Percentiles rank a stretch among this genome's conserved stretches.
phyloP scores from a whole-genome alignment of 2,113 vertebrate species.

The Tychaedon coryphoeus region DNA sequence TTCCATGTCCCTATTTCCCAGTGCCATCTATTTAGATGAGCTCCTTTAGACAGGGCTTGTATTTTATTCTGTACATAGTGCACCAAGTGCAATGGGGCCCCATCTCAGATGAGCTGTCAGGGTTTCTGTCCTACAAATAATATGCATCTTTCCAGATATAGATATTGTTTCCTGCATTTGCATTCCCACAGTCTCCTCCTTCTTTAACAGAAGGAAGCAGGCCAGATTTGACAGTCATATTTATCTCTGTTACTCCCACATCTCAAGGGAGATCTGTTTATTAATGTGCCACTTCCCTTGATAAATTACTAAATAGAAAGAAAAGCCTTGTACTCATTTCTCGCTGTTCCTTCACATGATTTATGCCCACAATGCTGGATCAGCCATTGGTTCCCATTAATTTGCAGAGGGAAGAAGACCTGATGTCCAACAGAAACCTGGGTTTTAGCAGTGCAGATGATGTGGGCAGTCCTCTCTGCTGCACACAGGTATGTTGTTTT shows the following conservation, averaged over 20 bases:
- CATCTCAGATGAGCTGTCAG: constrained; percentile 19
- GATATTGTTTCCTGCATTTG: constrained; percentile 63
- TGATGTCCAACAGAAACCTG: constrained; percentile 1
- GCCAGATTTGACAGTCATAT: constrained; percentile 80
- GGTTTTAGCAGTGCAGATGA: constrained; percentile 16
- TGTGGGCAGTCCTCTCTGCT: not conserved
- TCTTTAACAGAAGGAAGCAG: constrained; percentile 75
- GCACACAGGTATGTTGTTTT: not conserved
- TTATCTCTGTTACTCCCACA: constrained; percentile 82
- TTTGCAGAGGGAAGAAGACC: constrained; percentile 56
- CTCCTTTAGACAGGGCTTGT: not conserved
- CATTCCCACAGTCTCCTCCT: constrained; percentile 64
- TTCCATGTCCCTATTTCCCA: not conserved
- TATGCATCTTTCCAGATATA: not conserved
- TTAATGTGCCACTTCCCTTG: constrained; percentile 88
- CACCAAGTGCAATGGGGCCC: not conserved
- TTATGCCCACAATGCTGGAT: constrained; percentile 67
- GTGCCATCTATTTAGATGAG: not conserved
- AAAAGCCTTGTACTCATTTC: constrained; percentile 84
- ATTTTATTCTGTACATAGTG: not conserved
- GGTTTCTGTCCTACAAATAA: constrained; percentile 42
- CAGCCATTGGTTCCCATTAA: constrained; percentile 60
- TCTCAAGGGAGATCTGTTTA: constrained; percentile 87
- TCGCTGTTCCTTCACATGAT: constrained; percentile 77
- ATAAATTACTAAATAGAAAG: constrained; percentile 89